Base-by-base conservation (phyloP, 2,113 vertebrate species). In the Macquaria australasica region DNA sequence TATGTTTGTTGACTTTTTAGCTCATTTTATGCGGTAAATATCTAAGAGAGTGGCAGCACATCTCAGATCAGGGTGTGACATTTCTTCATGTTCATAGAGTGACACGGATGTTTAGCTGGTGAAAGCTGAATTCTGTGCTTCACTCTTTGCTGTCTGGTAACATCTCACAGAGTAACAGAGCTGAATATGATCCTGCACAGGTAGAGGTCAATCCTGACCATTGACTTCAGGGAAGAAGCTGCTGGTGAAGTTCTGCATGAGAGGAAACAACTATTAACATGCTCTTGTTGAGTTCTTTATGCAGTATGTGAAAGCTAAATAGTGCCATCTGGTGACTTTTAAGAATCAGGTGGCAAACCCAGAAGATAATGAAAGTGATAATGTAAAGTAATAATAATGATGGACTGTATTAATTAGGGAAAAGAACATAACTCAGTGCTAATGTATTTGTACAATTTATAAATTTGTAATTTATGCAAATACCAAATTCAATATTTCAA, bases 241-340 rank as follows among this genome's bases (percentile, higher is more conserved):
- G 83, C 81, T 71, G 68, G 37, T 70, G 75, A 84, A 83, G 79
- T 77, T 85, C 72, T 77, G 76, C 77, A 84, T 72, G 51, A 79
- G 71, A 87, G 63, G 69, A 84, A 72, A 59, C 51, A 18, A 55
- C 77, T 51, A 69, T 85, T 84, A 82, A 81, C 73, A 73, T 59
- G 83, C 31, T 76, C 86, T 75, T 80, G 75, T 56, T 80, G 79
- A 77, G 73, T 60, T 86, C 75, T 81, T 68, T 67, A 79, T 53
- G 25, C 85, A 67, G 41, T 20, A 63, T 91, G 88, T 74, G 85
- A 56, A 92, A 95, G 94, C 93, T 95, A 95, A 95, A 95, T 93
- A 95, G 93, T 94, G 93, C 92, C 93, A 94, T 94, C 94, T 95
- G 93, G 89, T 94, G 94, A 94, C 92, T 88, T 88, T 72, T 63